Evolutionary conservation across 2,888 invertebrate genomes (phyloP), one percentile per base, ranked within the genome.

Genomic region (Urechis unicinctus): DNA sequence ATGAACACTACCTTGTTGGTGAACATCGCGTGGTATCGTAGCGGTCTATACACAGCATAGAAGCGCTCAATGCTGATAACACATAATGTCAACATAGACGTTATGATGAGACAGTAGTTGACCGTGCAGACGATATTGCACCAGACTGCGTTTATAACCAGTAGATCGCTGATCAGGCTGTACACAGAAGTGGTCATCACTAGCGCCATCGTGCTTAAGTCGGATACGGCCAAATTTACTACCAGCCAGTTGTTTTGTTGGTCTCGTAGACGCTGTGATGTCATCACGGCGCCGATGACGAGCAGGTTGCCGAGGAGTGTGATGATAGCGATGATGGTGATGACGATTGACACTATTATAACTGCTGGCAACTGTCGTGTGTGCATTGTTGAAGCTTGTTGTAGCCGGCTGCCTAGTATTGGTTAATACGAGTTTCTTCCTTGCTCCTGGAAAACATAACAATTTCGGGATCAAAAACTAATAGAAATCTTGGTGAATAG

Each of bases 101-200:
- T 72, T 6, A 77, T 75, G 47, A 75, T 73, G n/a, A 73, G 61
- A 51, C 70, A 70, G 62, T 77, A 78, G 64, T 77, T 75, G 2
- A 66, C 57, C 3, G 67, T 66, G 58, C 77, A 73, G n/a, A 71
- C 64, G 1, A 68, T 31, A 31, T 66, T 57, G 55, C 77, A 77
- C 70, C 69, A 71, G 24, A 51, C 21, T 5, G 21, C n/a, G 36
- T 50, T 46, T 1, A 61, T 26, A 6, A n/a, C 21, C 3, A 17
- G 6, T 13, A 52, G 13, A 59, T 75, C 72, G 0, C 53, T 30
- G 1, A 60, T 54, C 5, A 72, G 30, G 1, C 66, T 53, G 4
- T 65, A 49, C 0, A 70, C 47, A 1, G 72, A 62, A 47, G 68
- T 68, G 17, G 61, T 13, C 72, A 75, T 74, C 4, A 74, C 72